phyloP scores from a whole-genome alignment of 2,888 invertebrate genomes.

The Drosophila glabriapex region DNA sequence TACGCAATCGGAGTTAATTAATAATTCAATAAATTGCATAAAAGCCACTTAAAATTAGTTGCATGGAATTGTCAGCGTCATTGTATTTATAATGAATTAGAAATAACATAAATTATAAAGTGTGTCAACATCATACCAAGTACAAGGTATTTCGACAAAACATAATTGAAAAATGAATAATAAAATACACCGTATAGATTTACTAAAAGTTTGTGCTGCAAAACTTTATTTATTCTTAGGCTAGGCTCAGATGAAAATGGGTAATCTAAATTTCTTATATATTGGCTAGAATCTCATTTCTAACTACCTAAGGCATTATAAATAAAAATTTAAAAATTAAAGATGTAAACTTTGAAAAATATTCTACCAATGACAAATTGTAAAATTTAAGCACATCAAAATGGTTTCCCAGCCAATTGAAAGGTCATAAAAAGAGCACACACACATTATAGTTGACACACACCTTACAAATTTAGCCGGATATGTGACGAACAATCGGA shows the following conservation, averaged over 20 bases:
- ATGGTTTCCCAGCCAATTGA: conserved; percentile 1
- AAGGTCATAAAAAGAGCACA: conserved; percentile 12
- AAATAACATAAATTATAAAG: conserved; percentile 54
- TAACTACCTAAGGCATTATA: background rate
- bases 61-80: conserved; percentile 61
- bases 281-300: background rate
- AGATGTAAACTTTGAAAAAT: background rate
- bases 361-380: background rate
- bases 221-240: too few species aligned
- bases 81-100: conserved; percentile 13
- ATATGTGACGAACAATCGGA: conserved; percentile 21
- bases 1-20: conserved; percentile 75
- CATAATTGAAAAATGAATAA: conserved; percentile 14
- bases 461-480: conserved; percentile 32
- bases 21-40: conserved; percentile 74
- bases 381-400: background rate
- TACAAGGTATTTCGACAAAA: background rate
- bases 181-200: background rate
- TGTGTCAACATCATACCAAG: conserved; percentile 33
- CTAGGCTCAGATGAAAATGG: background rate
- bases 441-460: conserved; percentile 18
- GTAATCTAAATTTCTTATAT: background rate
- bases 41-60: conserved; percentile 68
- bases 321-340: background rate
- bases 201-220: background rate